Conservation (phyloP, 2,113 vertebrate species). For the Coptodon rendalli region DNA sequence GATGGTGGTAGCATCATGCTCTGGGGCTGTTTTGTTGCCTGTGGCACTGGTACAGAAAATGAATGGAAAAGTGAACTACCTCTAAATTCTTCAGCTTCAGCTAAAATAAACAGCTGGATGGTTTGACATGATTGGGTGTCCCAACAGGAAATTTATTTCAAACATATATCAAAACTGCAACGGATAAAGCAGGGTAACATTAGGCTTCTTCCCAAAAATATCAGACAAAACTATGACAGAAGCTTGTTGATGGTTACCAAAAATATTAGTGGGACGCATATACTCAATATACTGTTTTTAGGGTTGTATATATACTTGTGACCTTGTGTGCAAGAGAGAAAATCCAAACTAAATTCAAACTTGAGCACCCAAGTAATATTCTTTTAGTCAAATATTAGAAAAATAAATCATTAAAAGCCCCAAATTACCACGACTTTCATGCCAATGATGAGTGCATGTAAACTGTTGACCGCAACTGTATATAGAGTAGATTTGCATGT, state of each 20-base stretch:
- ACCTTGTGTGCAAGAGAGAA: not conserved
- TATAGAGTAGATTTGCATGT: not conserved
- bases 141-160: not conserved
- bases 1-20: not conserved
- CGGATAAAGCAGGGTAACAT: not conserved
- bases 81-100: not conserved
- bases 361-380: not conserved
- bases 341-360: not conserved
- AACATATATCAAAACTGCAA: not conserved
- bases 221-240: not conserved
- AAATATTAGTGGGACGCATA: not conserved
- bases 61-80: not conserved
- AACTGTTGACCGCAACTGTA: not conserved
- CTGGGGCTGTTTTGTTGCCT: rapidly evolving
- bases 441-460: not conserved
- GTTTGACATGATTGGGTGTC: not conserved
- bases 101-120: not conserved
- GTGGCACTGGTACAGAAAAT: not conserved
- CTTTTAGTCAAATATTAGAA: not conserved
- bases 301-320: not conserved
- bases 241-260: not conserved
- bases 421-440: not conserved
- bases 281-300: not conserved
- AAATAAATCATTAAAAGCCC: not conserved
- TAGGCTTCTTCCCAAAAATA: rapidly evolving